These are phyloP conservation scores for Napeogenes inachia DNA, from an alignment of 2,888 invertebrate genomes.

Conservation along the genomic window DNA sequence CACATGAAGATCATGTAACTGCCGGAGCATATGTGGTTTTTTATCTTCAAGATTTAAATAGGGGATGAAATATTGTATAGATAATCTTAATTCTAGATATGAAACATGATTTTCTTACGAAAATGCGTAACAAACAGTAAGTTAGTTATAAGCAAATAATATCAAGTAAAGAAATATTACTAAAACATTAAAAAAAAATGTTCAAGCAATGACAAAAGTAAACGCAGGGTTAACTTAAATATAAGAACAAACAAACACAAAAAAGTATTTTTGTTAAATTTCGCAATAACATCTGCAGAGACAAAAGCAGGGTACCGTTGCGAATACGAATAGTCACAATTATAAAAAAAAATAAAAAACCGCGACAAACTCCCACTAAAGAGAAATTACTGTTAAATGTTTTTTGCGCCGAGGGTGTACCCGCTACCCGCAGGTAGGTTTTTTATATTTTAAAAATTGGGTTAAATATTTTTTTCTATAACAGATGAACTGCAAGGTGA, in stretches of 20 bases:
- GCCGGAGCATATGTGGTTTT: no score
- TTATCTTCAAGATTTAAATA: no score
- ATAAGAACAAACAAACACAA: constrained; percentile 6
- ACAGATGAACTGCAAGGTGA: constrained; percentile 70
- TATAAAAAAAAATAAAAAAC: constrained; percentile 56
- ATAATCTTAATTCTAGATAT: no score
- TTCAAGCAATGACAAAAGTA: constrained; percentile 3
- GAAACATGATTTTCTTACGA: no score
- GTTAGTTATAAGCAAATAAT: no score
- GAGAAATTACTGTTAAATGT: constrained; percentile 56
- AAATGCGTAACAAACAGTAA: no score
- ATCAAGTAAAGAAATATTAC: no score
- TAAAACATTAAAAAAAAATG: neutral
- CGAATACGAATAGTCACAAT: constrained; percentile 41
- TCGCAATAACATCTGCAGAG: constrained; percentile 57
- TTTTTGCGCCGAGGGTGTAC: constrained; percentile 49
- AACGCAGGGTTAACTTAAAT: constrained; percentile 14
- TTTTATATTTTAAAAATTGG: constrained; percentile 66
- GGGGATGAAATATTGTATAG: no score
- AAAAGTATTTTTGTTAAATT: constrained; percentile 33
- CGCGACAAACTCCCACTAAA: constrained; percentile 48
- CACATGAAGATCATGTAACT: no score
- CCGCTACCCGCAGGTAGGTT: constrained; percentile 70
- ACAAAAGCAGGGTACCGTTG: constrained; percentile 62
- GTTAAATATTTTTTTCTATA: constrained; percentile 62